Base-by-base conservation (phyloP, 2,888 invertebrate species). In the Mythimna albipuncta region DNA sequence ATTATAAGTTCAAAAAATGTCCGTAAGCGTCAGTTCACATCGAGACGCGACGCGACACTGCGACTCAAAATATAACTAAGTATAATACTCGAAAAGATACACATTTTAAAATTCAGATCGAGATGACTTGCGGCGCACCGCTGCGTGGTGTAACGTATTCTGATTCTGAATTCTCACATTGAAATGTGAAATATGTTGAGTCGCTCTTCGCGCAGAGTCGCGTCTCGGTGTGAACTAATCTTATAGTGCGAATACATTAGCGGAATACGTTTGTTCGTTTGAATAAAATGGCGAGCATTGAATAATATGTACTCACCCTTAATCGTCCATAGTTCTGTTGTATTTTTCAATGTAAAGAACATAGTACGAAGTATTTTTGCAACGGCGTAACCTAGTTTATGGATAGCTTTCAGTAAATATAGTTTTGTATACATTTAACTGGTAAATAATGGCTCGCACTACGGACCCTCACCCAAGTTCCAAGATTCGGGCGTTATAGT, bases 331-430 rank as follows among this genome's bases (percentile, higher is more conserved):
- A 50, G 44, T 71, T 71, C 74, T 78, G 69, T 81, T 81, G 80
- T 81, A 77, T 72, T 72, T 58, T 47, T n/a, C 47, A 68, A 64
- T 58, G 11, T 47, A 67, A 69, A 69, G 54, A 32, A 72, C 21
- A 61, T 50, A 64, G 55, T 72, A 77, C 11, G 73, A 72, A 73
- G 76, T 76, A 72, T 72, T 70, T 77, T 72, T 66, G 65, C 57
- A 81, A 59, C 38, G 59, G 54, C 16, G 69, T 78, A 21, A 78
- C 26, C 67, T 84, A 79, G 79, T 82, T 84, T 75, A 79, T 82
- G 82, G 83, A 76, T 81, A 84, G 79, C 77, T 82, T 81, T 72
- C 75, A 70, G 52, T 74, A 64, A 69, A 38, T 58, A 61, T 58
- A 75, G 32, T 52, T 47, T 74, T 68, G 2, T 68, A 59, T 67